These are phyloP conservation scores for Limonius californicus DNA, from an alignment of 1,140 invertebrate genomes.

Conservation along the genomic window DNA sequence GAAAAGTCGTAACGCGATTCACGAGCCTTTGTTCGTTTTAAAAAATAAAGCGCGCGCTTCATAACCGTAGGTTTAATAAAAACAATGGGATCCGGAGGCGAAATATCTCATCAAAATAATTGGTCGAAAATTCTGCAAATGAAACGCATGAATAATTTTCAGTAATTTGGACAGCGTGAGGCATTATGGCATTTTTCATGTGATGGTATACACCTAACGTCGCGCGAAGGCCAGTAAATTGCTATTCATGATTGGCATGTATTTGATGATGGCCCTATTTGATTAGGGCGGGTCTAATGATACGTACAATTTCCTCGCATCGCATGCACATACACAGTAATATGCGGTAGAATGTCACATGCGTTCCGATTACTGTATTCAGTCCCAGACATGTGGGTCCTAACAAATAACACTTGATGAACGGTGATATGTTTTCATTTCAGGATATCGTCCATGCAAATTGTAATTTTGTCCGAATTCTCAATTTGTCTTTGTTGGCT, in stretches of 20 bases:
- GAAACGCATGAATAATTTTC: slow-evolving; percentile 30
- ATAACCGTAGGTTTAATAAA: slow-evolving; percentile 11
- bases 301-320: slow-evolving; percentile 44
- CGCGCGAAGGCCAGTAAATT: slow-evolving; percentile 33
- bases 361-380: slow-evolving; percentile 42
- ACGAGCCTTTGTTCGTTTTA: too few relatives aligned
- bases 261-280: slow-evolving; percentile 45
- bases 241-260: slow-evolving; percentile 44
- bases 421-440: slow-evolving; percentile 41
- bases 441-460: slow-evolving; percentile 38
- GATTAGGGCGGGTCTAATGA: slow-evolving; percentile 44
- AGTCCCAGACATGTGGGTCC: slow-evolving; percentile 35
- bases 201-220: slow-evolving; percentile 19
- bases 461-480: slow-evolving; percentile 7
- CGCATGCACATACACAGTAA: slow-evolving; percentile 35
- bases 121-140: slow-evolving; percentile 25
- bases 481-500: slow-evolving; percentile 1
- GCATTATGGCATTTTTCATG: slow-evolving; percentile 26
- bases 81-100: not conserved
- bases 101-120: slow-evolving; percentile 29
- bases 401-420: slow-evolving; percentile 43
- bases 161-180: slow-evolving; percentile 27
- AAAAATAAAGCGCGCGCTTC: too few relatives aligned
- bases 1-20: too few relatives aligned
- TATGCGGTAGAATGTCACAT: slow-evolving; percentile 35